A percentile compares a stretch with the other conserved stretches of the same genome.
These are phyloP conservation scores for Calyptommatus sinebrachiatus DNA, from an alignment of 2,113 vertebrate genomes.

Conservation along the genomic window DNA sequence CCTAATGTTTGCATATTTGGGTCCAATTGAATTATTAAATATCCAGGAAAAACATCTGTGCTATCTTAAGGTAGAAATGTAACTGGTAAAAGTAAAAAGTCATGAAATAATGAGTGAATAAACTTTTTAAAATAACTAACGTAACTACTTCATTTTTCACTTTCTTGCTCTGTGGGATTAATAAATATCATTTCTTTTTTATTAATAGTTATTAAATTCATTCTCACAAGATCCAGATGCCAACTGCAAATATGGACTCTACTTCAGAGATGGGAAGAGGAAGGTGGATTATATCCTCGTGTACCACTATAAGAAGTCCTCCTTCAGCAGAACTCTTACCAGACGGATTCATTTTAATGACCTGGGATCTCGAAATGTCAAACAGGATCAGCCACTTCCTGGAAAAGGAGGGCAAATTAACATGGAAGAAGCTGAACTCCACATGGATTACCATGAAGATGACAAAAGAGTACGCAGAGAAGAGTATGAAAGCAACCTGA, in stretches of 20 bases:
- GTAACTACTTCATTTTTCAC: not conserved
- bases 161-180: fast-evolving
- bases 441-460: conserved; percentile 79
- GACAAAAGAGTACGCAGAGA: conserved; percentile 84
- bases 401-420: conserved; percentile 73
- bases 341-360: conserved; percentile 70
- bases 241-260: conserved; percentile 75
- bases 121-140: conserved; percentile 7
- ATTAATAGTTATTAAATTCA: conserved; percentile 77
- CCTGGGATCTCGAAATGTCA: conserved; percentile 57
- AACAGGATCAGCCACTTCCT: conserved; percentile 64
- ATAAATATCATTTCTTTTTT: conserved; percentile 30
- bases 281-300: conserved; percentile 92
- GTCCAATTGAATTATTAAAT: not conserved
- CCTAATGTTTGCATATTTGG: not conserved
- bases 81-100: not conserved
- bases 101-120: not conserved
- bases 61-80: not conserved
- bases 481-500: conserved; percentile 90
- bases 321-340: conserved; percentile 42
- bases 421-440: conserved; percentile 65
- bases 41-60: not conserved
- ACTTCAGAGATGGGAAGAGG: conserved; percentile 85
- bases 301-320: conserved; percentile 84
- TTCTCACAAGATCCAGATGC: conserved; percentile 72